Conservation (phyloP, 2,888 invertebrate genomes). For the Chrysodeixis includens region DNA sequence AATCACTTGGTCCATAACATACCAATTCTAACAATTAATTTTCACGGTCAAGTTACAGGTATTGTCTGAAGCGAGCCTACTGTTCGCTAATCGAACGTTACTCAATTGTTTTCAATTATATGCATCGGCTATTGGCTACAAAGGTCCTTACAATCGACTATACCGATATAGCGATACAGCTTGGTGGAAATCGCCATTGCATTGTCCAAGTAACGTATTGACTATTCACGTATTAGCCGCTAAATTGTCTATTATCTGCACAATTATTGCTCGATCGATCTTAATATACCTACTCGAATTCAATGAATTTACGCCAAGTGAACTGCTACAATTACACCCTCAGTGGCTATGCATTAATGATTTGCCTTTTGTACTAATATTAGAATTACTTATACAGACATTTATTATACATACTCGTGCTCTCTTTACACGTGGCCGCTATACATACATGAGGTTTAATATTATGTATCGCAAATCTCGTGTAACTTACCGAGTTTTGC, state of each 20-base stretch:
- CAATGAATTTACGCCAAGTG: slow-evolving; percentile 2
- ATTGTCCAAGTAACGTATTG: slow-evolving; percentile 18
- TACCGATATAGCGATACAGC: not conserved
- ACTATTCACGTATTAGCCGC: slow-evolving; percentile 10
- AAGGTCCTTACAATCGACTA: not conserved
- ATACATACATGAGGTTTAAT: no score
- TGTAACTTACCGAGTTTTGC: no score
- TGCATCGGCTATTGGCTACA: slow-evolving; percentile 23
- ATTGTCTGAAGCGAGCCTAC: slow-evolving; percentile 2
- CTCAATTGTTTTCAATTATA: slow-evolving; percentile 46
- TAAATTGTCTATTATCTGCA: slow-evolving; percentile 12
- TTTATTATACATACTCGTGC: not conserved
- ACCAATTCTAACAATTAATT: slow-evolving; percentile 22
- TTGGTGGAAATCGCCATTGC: not conserved
- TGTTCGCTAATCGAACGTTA: slow-evolving; percentile 33
- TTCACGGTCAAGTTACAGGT: slow-evolving; percentile 19
- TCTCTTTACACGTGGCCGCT: not conserved
- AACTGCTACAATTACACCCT: slow-evolving; percentile 6
- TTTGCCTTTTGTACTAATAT: not conserved
- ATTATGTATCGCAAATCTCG: no score
- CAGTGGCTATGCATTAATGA: not conserved
- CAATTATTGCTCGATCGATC: slow-evolving; percentile 29
- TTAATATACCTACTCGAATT: slow-evolving; percentile 14
- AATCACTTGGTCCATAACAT: no score
- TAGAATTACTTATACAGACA: not conserved